These are phyloP conservation scores for Lineus longissimus DNA, from an alignment of 1,140 invertebrate species.

Conservation along the genomic window DNA sequence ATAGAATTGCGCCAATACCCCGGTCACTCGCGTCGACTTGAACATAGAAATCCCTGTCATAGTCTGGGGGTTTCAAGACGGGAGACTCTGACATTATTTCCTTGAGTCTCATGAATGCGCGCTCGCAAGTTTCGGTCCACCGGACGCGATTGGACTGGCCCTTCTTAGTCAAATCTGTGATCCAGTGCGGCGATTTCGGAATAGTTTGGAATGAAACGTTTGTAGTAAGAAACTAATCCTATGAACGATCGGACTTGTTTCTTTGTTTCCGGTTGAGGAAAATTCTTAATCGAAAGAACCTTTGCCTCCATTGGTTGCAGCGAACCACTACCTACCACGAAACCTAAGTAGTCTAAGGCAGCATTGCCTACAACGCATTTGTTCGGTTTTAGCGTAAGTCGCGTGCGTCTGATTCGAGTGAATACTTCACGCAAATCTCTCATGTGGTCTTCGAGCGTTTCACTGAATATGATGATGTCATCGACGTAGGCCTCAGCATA, in stretches of 20 bases:
- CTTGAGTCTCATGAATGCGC: conserved; percentile 21
- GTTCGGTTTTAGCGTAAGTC: not conserved
- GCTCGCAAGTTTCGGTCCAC: not conserved
- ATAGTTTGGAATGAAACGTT: conserved; percentile 11
- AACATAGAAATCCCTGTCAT: conserved; percentile 36
- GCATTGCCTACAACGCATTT: not conserved
- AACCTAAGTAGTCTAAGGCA: not conserved
- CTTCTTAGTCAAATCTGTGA: conserved; percentile 8
- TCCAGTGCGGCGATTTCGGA: not conserved
- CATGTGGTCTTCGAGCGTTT: conserved; percentile 8
- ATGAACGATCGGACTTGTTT: conserved; percentile 34
- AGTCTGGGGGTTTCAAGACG: conserved; percentile 39
- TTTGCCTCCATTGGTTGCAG: conserved; percentile 35
- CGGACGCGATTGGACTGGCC: conserved; percentile 9
- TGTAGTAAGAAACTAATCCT: conserved; percentile 14
- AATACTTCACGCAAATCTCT: not conserved
- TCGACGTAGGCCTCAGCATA: not conserved
- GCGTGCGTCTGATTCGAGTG: not conserved
- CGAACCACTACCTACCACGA: conserved; percentile 14
- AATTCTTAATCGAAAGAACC: conserved; percentile 38
- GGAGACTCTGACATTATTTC: conserved; percentile 18
- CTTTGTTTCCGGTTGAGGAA: conserved; percentile 32
- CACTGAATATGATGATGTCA: conserved; percentile 9
- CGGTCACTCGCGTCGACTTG: conserved; percentile 27
- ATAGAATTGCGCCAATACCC: conserved; percentile 25